Evolutionary conservation across 2,797 vertebrate genomes (phyloP).

Genomic region (Protosalanx chinensis): DNA sequence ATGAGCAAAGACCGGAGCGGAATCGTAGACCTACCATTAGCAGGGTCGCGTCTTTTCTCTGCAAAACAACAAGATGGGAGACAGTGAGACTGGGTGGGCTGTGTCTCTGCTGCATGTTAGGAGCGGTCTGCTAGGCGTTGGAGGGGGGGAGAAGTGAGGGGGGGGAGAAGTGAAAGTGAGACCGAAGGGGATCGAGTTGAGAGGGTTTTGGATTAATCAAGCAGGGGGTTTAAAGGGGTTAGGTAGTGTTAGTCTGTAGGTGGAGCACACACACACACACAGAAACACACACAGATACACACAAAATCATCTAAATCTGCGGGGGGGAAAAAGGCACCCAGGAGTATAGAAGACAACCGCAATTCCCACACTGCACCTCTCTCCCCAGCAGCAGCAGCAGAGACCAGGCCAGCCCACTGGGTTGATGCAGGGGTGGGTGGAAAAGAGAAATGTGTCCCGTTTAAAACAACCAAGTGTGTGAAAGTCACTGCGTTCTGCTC

Average conservation of each 20-base stretch:
- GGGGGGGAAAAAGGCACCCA: too few relatives aligned
- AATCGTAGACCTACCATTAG: conserved; percentile 80
- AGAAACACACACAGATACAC: neutral
- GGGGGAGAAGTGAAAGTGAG: neutral
- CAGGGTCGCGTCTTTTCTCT: conserved; percentile 88
- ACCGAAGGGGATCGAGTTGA: too few relatives aligned
- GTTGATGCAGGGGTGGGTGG: neutral
- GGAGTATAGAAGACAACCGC: too few relatives aligned
- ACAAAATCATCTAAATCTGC: neutral
- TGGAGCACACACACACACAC: neutral
- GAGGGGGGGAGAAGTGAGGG: too few relatives aligned
- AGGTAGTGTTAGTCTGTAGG: too few relatives aligned
- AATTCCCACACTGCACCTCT: too few relatives aligned
- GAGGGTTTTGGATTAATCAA: too few relatives aligned
- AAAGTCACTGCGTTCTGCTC: neutral
- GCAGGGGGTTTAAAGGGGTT: too few relatives aligned
- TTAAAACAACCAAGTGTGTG: neutral
- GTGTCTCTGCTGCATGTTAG: neutral
- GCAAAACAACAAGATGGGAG: conserved; percentile 60
- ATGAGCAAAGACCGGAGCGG: neutral
- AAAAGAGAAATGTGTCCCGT: neutral
- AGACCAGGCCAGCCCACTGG: neutral
- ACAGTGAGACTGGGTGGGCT: conserved; percentile 25
- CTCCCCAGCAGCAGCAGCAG: neutral
- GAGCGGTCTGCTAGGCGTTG: neutral